Evolutionary conservation across 37 sponge, comb jelly and placozoan species (phyloP).

Genomic region (Hexactinellida sp.): DNA sequence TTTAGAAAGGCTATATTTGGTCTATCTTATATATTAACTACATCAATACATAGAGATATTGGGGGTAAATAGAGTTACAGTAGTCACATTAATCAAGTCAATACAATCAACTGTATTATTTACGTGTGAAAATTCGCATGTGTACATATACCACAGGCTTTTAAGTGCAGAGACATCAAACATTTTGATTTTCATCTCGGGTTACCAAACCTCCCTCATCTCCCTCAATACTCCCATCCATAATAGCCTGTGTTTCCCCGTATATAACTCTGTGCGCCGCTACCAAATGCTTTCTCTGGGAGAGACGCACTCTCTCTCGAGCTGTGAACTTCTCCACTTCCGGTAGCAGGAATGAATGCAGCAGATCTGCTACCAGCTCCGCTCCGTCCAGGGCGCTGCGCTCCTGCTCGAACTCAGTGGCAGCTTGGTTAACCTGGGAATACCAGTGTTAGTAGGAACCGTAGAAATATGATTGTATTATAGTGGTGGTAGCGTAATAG

Average conservation of each 20-base stretch:
- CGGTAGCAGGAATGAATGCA: conserved; percentile 86
- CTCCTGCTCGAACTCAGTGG: conserved; percentile 45
- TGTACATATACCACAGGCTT: not conserved
- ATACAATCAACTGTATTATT: not conserved
- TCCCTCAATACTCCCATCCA: not conserved
- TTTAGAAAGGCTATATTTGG: too few species aligned
- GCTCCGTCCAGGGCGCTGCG: conserved; percentile 42
- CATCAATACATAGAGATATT: too few species aligned
- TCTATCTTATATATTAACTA: too few species aligned
- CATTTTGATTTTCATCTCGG: not conserved
- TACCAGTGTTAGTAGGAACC: not conserved
- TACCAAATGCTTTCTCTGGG: conserved; percentile 49
- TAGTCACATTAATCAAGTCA: too few species aligned
- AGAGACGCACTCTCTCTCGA: conserved; percentile 38
- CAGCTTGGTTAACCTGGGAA: conserved; percentile 55
- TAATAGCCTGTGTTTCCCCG: not conserved
- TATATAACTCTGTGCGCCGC: conserved; percentile 58
- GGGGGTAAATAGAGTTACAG: too few species aligned
- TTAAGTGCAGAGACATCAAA: not conserved
- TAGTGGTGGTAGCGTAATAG: too few species aligned
- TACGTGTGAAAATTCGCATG: conserved; percentile 12
- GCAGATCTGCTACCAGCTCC: conserved; percentile 82
- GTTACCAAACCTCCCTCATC: not conserved
- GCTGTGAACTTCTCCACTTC: conserved; percentile 78
- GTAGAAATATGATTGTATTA: too few species aligned